Percentiles rank a stretch among this genome's conserved stretches.
Evolutionary conservation across 2,888 invertebrate genomes (phyloP).

Genomic region (Drosophila percnosoma): DNA sequence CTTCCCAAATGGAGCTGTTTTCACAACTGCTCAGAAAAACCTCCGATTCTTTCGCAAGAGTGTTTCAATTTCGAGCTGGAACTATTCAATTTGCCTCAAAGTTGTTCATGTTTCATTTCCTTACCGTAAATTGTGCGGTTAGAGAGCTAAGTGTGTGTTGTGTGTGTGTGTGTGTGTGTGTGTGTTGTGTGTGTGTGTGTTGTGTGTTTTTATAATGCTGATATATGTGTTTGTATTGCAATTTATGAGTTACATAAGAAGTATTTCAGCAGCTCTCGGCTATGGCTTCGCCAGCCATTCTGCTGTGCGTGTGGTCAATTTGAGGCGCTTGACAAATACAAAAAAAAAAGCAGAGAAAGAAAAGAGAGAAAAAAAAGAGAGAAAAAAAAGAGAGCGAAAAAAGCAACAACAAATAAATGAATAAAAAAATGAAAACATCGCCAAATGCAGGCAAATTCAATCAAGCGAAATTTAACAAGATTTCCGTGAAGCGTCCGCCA

Average conservation of each 20-base stretch:
- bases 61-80: conserved; percentile 31
- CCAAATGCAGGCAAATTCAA: conserved; percentile 70
- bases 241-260: conserved; percentile 57
- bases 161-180: background rate
- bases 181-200: background rate
- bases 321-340: conserved; percentile 40
- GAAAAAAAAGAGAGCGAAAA: background rate
- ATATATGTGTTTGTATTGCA: conserved; percentile 55
- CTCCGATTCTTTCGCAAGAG: conserved; percentile 18
- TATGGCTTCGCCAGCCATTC: conserved; percentile 26
- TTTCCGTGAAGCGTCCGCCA: conserved; percentile 62
- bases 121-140: conserved; percentile 69
- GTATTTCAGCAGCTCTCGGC: conserved; percentile 42
- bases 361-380: background rate
- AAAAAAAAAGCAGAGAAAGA: background rate
- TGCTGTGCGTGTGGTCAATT: conserved; percentile 61
- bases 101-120: conserved; percentile 71
- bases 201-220: conserved; percentile 60
- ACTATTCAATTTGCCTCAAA: conserved; percentile 1
- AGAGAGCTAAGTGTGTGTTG: conserved; percentile 10
- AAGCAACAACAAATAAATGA: background rate
- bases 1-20: background rate
- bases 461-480: conserved; percentile 76
- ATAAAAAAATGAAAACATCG: conserved; percentile 6
- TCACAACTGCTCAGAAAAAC: background rate